Conservation (phyloP, 35 echinoderm and acorn worm genomes). For the Lytechinus pictus region DNA sequence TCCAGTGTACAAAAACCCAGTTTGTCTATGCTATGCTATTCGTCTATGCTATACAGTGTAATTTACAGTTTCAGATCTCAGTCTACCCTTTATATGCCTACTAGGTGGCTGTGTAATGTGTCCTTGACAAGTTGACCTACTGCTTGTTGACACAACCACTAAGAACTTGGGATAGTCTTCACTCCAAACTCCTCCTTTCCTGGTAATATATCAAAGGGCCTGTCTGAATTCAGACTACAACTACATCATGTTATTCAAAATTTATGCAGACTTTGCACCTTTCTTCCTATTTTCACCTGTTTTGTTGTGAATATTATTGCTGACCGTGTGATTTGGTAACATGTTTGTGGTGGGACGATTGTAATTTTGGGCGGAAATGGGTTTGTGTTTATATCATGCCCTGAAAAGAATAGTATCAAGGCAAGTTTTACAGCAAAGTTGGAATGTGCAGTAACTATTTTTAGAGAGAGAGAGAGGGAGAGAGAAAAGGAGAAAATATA, state of each 20-base stretch:
- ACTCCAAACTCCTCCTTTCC: too few species aligned
- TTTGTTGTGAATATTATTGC: background rate
- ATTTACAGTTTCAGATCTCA: too few species aligned
- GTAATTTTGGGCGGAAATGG: background rate
- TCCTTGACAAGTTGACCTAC: too few species aligned
- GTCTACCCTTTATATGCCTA: too few species aligned
- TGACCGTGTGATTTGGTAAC: background rate
- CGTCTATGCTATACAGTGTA: too few species aligned
- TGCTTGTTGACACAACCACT: too few species aligned
- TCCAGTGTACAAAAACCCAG: too few species aligned
- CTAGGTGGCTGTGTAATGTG: too few species aligned
- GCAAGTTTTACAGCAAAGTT: background rate
- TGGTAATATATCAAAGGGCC: too few species aligned
- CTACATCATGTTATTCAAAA: background rate
- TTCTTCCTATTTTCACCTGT: background rate
- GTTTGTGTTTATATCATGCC: background rate
- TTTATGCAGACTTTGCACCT: background rate
- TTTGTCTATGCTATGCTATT: too few species aligned
- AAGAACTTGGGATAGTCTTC: too few species aligned
- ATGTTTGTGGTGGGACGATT: background rate
- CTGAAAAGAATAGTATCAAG: background rate
- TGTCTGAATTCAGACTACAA: too few species aligned
- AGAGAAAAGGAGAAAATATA: background rate
- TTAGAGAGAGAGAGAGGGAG: background rate
- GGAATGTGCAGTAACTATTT: background rate